Conservation (phyloP, 2,797 vertebrate genomes). For the Myotis planiceps region DNA sequence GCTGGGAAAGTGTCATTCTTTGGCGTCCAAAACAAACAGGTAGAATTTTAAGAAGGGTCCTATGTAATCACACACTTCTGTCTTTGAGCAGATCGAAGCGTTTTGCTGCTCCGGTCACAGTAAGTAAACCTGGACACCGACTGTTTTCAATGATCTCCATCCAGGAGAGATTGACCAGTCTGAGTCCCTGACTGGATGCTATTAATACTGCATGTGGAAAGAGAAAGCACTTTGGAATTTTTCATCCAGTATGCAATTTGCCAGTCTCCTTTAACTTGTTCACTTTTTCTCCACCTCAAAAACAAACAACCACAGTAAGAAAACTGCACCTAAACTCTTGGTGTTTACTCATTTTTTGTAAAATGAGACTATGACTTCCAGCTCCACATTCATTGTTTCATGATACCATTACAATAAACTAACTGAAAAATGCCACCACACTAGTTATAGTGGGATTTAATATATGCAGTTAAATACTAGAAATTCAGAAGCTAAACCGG, state of each 20-base stretch:
- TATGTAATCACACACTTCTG: background rate
- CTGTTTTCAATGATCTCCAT: background rate
- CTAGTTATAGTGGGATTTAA: background rate
- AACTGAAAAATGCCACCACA: background rate
- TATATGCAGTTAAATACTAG: background rate
- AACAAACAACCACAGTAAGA: background rate
- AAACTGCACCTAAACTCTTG: background rate
- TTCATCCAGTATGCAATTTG: background rate
- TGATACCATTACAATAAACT: background rate
- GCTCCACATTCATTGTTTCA: background rate
- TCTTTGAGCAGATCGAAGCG: background rate
- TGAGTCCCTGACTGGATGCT: background rate
- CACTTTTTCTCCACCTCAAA: background rate
- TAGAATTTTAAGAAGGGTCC: slow-evolving; percentile 19
- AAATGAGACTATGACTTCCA: background rate
- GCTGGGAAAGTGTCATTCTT: background rate
- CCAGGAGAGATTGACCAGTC: background rate
- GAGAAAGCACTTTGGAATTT: background rate
- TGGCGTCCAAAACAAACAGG: slow-evolving; percentile 19
- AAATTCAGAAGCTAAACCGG: background rate
- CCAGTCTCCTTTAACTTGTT: background rate
- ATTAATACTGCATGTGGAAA: background rate
- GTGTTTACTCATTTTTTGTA: background rate
- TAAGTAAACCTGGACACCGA: background rate
- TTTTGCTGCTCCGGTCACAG: background rate